Conservation (phyloP, 2,113 vertebrate species). For the Limnothrissa miodon region DNA sequence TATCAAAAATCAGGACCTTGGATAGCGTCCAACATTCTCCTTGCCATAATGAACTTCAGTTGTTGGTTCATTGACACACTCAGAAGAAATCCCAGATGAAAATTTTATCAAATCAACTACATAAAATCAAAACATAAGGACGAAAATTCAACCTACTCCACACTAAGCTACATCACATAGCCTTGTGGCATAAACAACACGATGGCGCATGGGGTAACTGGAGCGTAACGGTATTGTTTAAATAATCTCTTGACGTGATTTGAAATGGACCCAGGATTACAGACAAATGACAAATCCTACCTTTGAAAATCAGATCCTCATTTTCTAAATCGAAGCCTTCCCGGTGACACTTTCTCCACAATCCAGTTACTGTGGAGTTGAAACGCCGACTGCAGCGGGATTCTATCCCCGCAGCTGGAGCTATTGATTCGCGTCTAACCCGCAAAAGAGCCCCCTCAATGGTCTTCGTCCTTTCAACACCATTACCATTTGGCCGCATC, state of each 20-base stretch:
- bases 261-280: constrained; percentile 13
- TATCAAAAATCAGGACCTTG: constrained; percentile 68
- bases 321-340: constrained; percentile 83
- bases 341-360: constrained; percentile 85
- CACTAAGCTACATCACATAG: not conserved
- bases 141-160: not conserved
- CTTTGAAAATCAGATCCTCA: constrained; percentile 86
- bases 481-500: constrained; percentile 68
- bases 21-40: constrained; percentile 56
- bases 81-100: not conserved
- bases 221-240: constrained; percentile 27
- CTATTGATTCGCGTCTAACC: constrained; percentile 68
- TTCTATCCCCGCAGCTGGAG: constrained; percentile 75
- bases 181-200: not conserved
- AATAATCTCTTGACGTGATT: constrained; percentile 36
- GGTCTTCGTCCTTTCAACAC: constrained; percentile 50
- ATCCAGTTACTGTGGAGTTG: constrained; percentile 85
- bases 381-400: constrained; percentile 85
- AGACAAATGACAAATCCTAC: constrained; percentile 45
- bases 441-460: constrained; percentile 56
- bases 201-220: not conserved
- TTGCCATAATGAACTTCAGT: not conserved
- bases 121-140: not conserved
- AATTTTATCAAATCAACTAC: not conserved
- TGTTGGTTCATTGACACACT: not conserved